A percentile compares a stretch with the other conserved stretches of the same genome.
Conservation (phyloP, 2,888 invertebrate genomes). For the Drosophila monieri region DNA sequence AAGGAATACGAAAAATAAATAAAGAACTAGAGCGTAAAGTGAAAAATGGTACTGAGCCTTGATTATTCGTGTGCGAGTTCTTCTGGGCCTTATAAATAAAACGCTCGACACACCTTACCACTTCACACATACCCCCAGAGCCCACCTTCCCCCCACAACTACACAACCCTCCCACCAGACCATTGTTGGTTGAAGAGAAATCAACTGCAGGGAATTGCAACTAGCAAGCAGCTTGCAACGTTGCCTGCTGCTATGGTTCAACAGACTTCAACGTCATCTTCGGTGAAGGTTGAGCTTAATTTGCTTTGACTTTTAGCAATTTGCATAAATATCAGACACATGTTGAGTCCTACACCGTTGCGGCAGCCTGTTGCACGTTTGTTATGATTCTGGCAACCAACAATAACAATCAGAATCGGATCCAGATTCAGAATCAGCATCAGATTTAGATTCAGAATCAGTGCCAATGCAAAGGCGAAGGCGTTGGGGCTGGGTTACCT, state of each 20-base stretch:
- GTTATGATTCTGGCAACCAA: constrained; percentile 53
- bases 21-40: constrained; percentile 45
- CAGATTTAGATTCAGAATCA: constrained; percentile 20
- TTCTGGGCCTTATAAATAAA: constrained; percentile 45
- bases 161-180: background rate
- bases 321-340: constrained; percentile 77
- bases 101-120: constrained; percentile 54
- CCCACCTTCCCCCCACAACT: constrained; percentile 2
- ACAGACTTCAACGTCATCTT: constrained; percentile 69
- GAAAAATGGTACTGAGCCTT: constrained; percentile 31
- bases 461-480: constrained; percentile 28
- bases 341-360: constrained; percentile 30
- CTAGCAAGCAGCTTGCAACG: constrained; percentile 18
- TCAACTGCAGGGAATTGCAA: constrained; percentile 36
- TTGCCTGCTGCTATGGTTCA: constrained; percentile 27
- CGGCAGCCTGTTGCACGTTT: constrained; percentile 31
- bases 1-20: constrained; percentile 22
- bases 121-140: constrained; percentile 9
- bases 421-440: constrained; percentile 22
- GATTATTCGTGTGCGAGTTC: constrained; percentile 48
- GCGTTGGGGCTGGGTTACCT: constrained; percentile 34
- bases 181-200: constrained; percentile 21
- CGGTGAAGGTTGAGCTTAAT: constrained; percentile 73
- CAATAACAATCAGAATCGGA: constrained; percentile 66
- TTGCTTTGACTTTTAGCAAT: constrained; percentile 80